phyloP scores from a whole-genome alignment of 2,113 vertebrate genomes.

The Nothocercus nigrocapillus region DNA sequence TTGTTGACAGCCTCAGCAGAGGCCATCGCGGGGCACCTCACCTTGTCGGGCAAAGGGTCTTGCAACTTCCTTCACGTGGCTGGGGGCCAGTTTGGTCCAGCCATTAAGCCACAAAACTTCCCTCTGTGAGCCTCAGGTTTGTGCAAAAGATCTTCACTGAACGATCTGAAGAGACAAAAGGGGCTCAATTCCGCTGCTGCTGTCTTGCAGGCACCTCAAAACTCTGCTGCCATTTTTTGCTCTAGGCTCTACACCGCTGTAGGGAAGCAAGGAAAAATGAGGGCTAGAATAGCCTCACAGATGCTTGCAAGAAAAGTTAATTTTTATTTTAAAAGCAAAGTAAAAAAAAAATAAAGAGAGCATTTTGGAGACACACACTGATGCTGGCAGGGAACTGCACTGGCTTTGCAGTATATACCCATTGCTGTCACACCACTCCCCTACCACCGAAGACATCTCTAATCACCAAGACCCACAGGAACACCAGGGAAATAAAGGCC shows the following conservation, averaged over 20 bases:
- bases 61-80: fast-evolving
- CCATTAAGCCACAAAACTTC: background rate
- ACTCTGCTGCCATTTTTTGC: background rate
- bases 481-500: background rate
- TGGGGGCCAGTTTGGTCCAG: background rate
- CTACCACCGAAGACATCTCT: background rate
- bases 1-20: background rate
- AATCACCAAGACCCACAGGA: background rate
- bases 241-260: background rate
- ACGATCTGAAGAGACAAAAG: too few relatives aligned
- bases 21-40: background rate
- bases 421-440: background rate
- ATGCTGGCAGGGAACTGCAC: background rate
- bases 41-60: background rate
- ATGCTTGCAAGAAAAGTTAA: background rate
- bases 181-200: background rate
- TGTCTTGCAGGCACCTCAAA: background rate
- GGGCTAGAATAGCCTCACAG: background rate
- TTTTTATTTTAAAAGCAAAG: background rate
- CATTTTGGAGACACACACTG: background rate
- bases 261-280: background rate
- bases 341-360: background rate
- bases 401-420: background rate
- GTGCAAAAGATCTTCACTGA: background rate
- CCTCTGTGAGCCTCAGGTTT: background rate